phyloP scores from a whole-genome alignment of 2,113 vertebrate species.

The Gymnorhina tibicen region DNA sequence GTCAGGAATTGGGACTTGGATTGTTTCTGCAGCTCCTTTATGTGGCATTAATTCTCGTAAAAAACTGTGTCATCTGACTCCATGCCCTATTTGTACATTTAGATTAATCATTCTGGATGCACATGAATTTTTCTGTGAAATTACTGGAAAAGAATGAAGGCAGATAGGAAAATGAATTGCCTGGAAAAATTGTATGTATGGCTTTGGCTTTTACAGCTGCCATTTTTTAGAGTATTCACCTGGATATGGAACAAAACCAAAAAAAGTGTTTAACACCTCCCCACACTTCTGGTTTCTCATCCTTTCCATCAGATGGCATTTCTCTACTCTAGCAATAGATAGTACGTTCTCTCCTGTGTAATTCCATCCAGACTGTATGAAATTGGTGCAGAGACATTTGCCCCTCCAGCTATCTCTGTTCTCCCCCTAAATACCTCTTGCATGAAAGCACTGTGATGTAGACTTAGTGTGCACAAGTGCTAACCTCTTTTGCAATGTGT shows the following conservation, averaged over 20 bases:
- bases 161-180: background rate
- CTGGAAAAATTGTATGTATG: background rate
- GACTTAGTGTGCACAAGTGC: background rate
- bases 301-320: background rate
- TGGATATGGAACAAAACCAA: background rate
- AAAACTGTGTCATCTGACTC: background rate
- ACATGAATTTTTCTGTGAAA: background rate
- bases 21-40: background rate
- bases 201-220: background rate
- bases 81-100: background rate
- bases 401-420: background rate
- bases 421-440: background rate
- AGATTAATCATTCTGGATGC: background rate
- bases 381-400: background rate
- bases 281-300: background rate
- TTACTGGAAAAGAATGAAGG: background rate
- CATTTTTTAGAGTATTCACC: background rate
- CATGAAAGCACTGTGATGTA: accelerated
- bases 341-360: background rate
- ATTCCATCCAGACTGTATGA: background rate
- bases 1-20: background rate
- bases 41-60: background rate
- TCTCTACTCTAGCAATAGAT: background rate
- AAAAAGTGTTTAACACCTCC: background rate
- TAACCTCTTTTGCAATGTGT: background rate